A percentile compares a stretch with the other conserved stretches of the same genome.
phyloP scores from a whole-genome alignment of 2,888 invertebrate species.

The Herminia tarsipennalis region DNA sequence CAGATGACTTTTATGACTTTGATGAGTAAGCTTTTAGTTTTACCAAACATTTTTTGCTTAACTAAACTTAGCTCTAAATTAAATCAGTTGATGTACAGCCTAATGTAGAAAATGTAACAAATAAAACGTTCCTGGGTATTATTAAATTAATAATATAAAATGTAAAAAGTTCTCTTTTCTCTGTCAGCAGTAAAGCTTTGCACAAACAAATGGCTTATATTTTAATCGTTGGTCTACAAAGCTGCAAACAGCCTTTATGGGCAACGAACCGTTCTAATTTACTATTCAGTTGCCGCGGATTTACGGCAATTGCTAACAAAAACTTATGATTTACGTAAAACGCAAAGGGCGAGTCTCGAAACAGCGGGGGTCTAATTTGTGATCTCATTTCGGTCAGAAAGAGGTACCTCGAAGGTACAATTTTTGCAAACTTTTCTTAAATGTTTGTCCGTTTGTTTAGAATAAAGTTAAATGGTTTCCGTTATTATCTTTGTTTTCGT shows the following conservation, averaged over 20 bases:
- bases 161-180: background rate
- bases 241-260: slow-evolving; percentile 1
- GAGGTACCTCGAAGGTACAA: background rate
- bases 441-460: too few species aligned
- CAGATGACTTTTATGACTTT: too few species aligned
- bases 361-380: slow-evolving; percentile 41
- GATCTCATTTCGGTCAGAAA: slow-evolving; percentile 22
- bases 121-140: too few species aligned
- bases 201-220: slow-evolving; percentile 3
- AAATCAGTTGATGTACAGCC: too few species aligned
- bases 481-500: too few species aligned
- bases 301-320: slow-evolving; percentile 63
- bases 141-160: too few species aligned
- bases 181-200: background rate
- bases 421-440: background rate
- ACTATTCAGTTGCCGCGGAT: slow-evolving; percentile 43
- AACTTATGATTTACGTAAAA: slow-evolving; percentile 62
- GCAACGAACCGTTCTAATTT: slow-evolving; percentile 33
- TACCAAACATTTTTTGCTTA: too few species aligned
- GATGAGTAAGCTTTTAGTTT: too few species aligned
- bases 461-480: too few species aligned
- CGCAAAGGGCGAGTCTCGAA: slow-evolving; percentile 20
- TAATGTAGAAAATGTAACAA: too few species aligned
- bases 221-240: too few species aligned
- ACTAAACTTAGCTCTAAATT: too few species aligned